A percentile compares a stretch with the other conserved stretches of the same genome.
These are phyloP conservation scores for Zoanthus sociatus DNA, from an alignment of 92 coral and sea anemone species.

Conservation along the genomic window DNA sequence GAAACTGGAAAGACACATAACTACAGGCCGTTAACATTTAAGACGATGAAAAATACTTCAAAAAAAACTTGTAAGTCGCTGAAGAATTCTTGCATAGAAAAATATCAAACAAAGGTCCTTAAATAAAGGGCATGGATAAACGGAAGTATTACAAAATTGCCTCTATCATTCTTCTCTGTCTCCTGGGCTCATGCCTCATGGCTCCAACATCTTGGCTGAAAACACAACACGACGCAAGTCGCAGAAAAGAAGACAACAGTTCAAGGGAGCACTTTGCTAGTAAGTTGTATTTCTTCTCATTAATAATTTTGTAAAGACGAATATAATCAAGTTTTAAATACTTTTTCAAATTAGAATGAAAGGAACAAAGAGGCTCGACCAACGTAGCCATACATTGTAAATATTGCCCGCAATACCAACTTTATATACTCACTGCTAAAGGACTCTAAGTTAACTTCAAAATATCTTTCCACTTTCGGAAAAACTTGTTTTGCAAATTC, in stretches of 20 bases:
- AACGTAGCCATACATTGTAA: no score
- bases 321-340: no score
- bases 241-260: not conserved
- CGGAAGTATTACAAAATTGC: constrained; percentile 3
- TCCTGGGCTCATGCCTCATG: constrained; percentile 31
- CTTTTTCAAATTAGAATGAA: no score
- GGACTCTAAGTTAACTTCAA: no score
- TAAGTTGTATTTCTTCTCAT: not conserved
- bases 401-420: no score
- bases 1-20: not conserved
- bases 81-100: no score
- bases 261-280: constrained; percentile 9
- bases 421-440: no score
- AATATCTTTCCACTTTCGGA: no score
- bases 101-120: not conserved
- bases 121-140: not conserved
- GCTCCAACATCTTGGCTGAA: constrained; percentile 20
- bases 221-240: not conserved
- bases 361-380: no score
- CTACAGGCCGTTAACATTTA: not conserved
- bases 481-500: no score
- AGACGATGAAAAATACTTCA: not conserved
- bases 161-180: not conserved
- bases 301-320: no score
- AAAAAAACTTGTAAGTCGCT: no score